phyloP scores from a whole-genome alignment of 23 tunicate genomes.

The Ascidia mentula region DNA sequence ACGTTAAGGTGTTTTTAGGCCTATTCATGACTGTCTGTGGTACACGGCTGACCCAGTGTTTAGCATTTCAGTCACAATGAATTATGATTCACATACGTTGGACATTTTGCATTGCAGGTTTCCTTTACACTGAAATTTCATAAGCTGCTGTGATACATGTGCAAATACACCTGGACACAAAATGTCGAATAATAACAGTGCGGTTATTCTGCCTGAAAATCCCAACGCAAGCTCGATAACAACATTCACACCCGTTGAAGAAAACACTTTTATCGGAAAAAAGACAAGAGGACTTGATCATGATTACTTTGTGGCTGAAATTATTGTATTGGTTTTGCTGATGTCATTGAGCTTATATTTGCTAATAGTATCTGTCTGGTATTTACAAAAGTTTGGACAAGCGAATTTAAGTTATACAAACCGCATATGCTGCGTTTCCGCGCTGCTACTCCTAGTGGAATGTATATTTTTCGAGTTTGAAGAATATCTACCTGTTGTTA shows the following conservation, averaged over 20 bases:
- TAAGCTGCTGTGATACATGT: no score
- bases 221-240: background rate
- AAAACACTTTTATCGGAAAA: background rate
- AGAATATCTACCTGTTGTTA: slow-evolving; percentile 1
- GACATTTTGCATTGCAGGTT: no score
- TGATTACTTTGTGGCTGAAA: slow-evolving; percentile 13
- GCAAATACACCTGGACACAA: background rate
- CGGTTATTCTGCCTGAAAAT: no score
- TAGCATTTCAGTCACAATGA: no score
- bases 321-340: slow-evolving; percentile 8
- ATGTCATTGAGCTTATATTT: slow-evolving; percentile 27
- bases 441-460: slow-evolving; percentile 16
- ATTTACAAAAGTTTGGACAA: slow-evolving; percentile 2
- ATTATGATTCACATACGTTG: no score
- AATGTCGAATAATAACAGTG: background rate
- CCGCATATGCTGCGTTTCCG: slow-evolving; percentile 8
- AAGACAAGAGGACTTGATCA: background rate
- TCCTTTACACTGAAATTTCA: no score
- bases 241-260: background rate
- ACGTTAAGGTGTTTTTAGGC: no score
- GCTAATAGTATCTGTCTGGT: background rate
- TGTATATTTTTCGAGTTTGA: slow-evolving; percentile 44
- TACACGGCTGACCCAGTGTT: no score
- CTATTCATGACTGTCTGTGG: no score
- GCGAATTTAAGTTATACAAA: slow-evolving; percentile 6